phyloP scores from a whole-genome alignment of 2,113 vertebrate genomes.

The Tinamus guttatus region DNA sequence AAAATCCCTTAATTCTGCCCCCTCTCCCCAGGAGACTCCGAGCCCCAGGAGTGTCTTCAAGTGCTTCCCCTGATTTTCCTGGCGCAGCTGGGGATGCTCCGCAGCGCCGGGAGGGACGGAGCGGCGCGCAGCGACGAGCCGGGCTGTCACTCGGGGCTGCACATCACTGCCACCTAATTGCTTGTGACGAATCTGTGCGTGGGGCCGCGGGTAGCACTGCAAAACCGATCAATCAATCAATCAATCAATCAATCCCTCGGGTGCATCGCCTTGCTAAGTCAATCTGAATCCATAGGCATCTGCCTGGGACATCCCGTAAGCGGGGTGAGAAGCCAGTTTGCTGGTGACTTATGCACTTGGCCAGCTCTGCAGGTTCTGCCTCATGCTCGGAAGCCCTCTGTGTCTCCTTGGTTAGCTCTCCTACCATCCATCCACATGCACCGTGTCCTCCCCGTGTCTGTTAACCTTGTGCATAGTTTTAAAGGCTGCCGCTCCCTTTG shows the following conservation, averaged over 20 bases:
- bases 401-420: background rate
- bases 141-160: background rate
- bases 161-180: background rate
- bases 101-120: accelerated
- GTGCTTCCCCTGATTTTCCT: background rate
- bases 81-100: background rate
- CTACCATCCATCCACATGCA: background rate
- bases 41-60: background rate
- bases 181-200: background rate
- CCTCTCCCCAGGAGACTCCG: background rate
- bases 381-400: background rate
- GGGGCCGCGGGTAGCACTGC: background rate
- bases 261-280: accelerated
- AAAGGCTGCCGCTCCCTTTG: conserved; percentile 17
- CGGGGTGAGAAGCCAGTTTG: background rate
- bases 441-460: background rate
- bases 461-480: conserved; percentile 45
- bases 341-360: background rate
- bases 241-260: accelerated
- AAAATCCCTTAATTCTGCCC: background rate
- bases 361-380: background rate
- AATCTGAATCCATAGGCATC: background rate
- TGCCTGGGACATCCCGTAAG: background rate
- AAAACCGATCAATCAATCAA: accelerated
- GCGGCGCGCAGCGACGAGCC: background rate